A percentile compares a stretch with the other conserved stretches of the same genome.
phyloP scores from a whole-genome alignment of 2,113 vertebrate species.

The Nothoprocta perdicaria region DNA sequence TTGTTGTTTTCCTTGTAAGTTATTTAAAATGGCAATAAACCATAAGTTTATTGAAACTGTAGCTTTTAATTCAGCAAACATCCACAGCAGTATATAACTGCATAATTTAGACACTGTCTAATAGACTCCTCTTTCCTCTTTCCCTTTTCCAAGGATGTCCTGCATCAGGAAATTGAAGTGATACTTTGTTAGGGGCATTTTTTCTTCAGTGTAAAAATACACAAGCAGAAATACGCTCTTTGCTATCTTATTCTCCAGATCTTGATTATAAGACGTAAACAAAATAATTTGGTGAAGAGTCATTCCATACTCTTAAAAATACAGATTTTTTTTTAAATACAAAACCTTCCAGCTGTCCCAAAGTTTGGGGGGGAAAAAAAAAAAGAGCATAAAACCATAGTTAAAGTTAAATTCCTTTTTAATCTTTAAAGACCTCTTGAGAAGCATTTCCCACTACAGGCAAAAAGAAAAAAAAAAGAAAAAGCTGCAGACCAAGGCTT shows the following conservation, averaged over 20 bases:
- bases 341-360: conserved; percentile 1
- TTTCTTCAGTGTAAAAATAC: background rate
- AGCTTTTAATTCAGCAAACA: background rate
- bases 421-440: conserved; percentile 52
- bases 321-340: background rate
- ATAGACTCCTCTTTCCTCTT: background rate
- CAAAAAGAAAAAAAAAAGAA: background rate
- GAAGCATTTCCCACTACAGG: background rate
- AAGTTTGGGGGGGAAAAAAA: background rate
- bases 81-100: background rate
- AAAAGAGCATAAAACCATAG: background rate
- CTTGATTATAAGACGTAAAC: conserved; percentile 27
- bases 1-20: background rate
- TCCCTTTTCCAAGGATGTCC: background rate
- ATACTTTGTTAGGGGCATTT: background rate
- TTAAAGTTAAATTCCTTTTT: conserved; percentile 38
- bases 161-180: conserved; percentile 9
- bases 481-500: conserved; percentile 22
- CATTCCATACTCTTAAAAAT: background rate
- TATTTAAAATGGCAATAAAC: background rate
- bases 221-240: background rate
- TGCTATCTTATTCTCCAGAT: background rate
- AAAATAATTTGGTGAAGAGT: conserved; percentile 38
- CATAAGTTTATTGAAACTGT: background rate
- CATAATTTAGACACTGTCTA: background rate